Conservation (phyloP, 2,113 vertebrate genomes). For the cattle (Bos taurus) region ARS-UCD2.0 NC_037335.1:63919501-63920000, state of each 20-base stretch:
- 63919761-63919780: neutral
- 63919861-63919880: neutral
- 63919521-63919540: neutral
- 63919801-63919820: neutral
- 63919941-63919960: neutral
- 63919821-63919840: neutral
- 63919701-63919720: neutral
- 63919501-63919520: neutral
- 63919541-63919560: neutral
- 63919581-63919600: neutral
- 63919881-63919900: neutral
- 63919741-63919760: neutral
- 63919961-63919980: neutral
- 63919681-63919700: neutral
- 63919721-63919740: neutral
- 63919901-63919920: neutral
- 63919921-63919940: neutral
- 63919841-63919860: neutral
- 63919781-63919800: neutral
- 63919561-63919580: neutral
- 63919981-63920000: neutral
- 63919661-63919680: neutral
- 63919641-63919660: neutral
- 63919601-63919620: neutral
- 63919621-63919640: neutral